These are phyloP conservation scores for Cephus pygmeus DNA, from an alignment of 2,888 invertebrate genomes.

Conservation along the genomic window DNA sequence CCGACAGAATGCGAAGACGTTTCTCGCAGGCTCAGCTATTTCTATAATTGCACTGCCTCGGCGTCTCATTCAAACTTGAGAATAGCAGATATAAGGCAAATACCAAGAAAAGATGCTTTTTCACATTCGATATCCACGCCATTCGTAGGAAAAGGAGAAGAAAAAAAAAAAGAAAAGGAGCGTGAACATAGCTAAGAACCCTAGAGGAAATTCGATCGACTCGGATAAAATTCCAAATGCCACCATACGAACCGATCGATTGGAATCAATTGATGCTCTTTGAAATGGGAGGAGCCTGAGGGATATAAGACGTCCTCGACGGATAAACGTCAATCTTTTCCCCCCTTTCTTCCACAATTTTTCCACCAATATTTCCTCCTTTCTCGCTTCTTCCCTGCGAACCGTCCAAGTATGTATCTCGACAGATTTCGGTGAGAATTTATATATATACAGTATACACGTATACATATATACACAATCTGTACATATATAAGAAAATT, in stretches of 20 bases:
- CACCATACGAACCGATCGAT: neutral
- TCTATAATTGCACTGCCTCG: constrained; percentile 38
- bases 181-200: neutral
- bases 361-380: neutral
- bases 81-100: neutral
- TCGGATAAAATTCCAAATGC: neutral
- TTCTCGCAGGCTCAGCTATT: constrained; percentile 34
- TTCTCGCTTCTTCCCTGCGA: neutral
- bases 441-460: too few relatives aligned
- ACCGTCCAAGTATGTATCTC: neutral
- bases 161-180: neutral
- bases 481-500: too few relatives aligned
- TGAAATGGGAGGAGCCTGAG: neutral
- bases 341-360: neutral
- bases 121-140: neutral
- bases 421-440: neutral
- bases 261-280: neutral
- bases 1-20: constrained; percentile 44
- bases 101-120: neutral
- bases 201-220: neutral
- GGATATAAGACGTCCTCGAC: neutral
- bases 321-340: neutral
- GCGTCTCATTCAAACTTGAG: constrained; percentile 12
- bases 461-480: too few relatives aligned
- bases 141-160: neutral